Conservation (phyloP, 64 coral and sea anemone species). For the Hydrozoanthus tunicans region DNA sequence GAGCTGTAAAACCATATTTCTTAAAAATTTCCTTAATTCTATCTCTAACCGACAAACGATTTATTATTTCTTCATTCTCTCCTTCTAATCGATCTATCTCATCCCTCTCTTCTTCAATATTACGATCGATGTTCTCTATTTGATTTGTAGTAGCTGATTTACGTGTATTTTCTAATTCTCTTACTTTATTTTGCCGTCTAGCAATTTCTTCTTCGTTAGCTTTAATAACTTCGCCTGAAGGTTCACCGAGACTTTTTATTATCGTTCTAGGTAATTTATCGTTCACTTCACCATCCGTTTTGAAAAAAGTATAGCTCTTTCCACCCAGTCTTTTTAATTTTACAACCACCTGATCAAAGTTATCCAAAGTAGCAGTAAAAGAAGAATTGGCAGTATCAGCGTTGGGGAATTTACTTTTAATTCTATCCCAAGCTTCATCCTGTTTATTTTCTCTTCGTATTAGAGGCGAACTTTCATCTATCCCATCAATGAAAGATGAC, state of each 20-base stretch:
- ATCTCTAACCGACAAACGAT: neutral
- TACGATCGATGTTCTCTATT: neutral
- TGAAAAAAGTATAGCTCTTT: neutral
- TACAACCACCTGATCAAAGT: neutral
- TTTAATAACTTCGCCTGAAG: neutral
- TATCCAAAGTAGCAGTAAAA: neutral
- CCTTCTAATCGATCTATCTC: neutral
- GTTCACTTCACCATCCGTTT: neutral
- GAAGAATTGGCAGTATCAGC: neutral
- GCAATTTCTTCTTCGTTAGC: neutral
- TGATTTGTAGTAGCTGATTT: too few species aligned
- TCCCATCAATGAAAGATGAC: neutral
- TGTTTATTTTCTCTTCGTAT: neutral
- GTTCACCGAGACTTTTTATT: neutral
- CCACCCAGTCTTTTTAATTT: neutral
- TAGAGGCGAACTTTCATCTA: neutral
- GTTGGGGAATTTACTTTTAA: neutral
- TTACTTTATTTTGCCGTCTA: neutral
- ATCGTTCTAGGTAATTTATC: neutral
- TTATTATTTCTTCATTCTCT: neutral
- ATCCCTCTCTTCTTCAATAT: neutral
- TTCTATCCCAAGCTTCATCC: neutral
- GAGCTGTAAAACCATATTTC: conserved; percentile 33
- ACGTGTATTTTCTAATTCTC: too few species aligned
- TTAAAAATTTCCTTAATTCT: conserved; percentile 10